Conservation (phyloP, 2,113 vertebrate genomes). For the Pedetes capensis region DNA sequence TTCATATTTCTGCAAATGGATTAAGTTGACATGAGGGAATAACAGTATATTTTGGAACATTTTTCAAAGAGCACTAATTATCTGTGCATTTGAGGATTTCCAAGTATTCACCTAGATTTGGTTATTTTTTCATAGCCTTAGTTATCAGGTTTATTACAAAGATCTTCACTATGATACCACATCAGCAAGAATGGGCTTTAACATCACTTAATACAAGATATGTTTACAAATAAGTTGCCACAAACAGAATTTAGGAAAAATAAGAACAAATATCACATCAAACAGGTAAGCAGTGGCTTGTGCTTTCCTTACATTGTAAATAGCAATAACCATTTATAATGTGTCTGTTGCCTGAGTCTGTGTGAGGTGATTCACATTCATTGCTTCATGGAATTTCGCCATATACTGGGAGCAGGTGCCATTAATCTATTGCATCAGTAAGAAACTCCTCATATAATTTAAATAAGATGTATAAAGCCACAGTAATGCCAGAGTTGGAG, state of each 20-base stretch:
- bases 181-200: not conserved
- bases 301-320: not conserved
- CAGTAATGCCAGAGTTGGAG: not conserved
- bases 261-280: not conserved
- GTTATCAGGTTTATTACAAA: not conserved
- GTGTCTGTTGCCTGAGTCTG: not conserved
- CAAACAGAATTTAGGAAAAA: not conserved
- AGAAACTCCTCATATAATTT: not conserved
- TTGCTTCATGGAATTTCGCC: not conserved
- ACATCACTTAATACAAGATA: not conserved
- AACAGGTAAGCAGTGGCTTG: not conserved
- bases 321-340: not conserved
- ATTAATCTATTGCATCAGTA: not conserved
- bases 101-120: not conserved
- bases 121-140: not conserved
- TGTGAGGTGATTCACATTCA: not conserved
- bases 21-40: not conserved
- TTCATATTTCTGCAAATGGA: slow-evolving; percentile 57
- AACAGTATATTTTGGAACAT: slow-evolving; percentile 59
- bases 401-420: not conserved
- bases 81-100: not conserved
- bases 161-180: not conserved
- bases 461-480: not conserved
- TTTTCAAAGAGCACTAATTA: slow-evolving; percentile 41
- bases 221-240: not conserved